These are phyloP conservation scores for Cotesia chilonis DNA, from an alignment of 1,140 invertebrate genomes.

Conservation along the genomic window DNA sequence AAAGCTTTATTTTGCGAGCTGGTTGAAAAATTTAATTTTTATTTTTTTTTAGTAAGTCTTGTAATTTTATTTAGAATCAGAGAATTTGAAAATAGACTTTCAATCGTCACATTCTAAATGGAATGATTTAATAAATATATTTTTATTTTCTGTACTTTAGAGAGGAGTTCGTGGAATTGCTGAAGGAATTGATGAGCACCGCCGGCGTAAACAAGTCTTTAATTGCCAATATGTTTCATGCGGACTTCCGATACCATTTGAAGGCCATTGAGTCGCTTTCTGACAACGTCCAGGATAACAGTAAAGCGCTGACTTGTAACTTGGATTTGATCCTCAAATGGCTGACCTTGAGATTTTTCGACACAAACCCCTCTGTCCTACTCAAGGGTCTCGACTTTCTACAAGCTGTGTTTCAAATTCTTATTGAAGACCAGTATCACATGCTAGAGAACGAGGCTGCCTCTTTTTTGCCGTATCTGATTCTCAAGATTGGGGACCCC, in stretches of 20 bases:
- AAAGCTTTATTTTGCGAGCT: too few species aligned
- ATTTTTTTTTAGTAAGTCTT: too few species aligned
- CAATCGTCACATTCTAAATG: too few species aligned
- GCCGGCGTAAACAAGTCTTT: constrained; percentile 88
- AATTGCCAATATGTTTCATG: constrained; percentile 91
- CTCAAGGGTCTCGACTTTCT: constrained; percentile 94
- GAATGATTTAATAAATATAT: too few species aligned
- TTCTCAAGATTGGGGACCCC: constrained; percentile 94
- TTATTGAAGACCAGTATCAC: constrained; percentile 83
- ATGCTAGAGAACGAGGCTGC: constrained; percentile 91
- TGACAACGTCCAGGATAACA: constrained; percentile 82
- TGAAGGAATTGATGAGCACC: constrained; percentile 90
- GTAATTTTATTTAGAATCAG: too few species aligned
- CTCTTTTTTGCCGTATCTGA: constrained; percentile 93
- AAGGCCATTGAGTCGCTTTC: constrained; percentile 92
- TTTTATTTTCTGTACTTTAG: constrained; percentile 49
- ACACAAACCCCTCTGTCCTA: constrained; percentile 97
- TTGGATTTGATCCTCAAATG: constrained; percentile 96
- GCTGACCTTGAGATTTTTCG: constrained; percentile 95
- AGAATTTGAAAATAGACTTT: too few species aligned
- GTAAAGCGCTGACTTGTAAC: constrained; percentile 85
- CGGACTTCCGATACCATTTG: constrained; percentile 95
- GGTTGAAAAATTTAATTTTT: too few species aligned
- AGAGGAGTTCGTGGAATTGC: constrained; percentile 91
- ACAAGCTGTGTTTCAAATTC: constrained; percentile 79